Percentiles rank a stretch among this genome's conserved stretches.
Evolutionary conservation across 2,888 invertebrate species (phyloP).

Genomic region (Dichetophora obliterata): DNA sequence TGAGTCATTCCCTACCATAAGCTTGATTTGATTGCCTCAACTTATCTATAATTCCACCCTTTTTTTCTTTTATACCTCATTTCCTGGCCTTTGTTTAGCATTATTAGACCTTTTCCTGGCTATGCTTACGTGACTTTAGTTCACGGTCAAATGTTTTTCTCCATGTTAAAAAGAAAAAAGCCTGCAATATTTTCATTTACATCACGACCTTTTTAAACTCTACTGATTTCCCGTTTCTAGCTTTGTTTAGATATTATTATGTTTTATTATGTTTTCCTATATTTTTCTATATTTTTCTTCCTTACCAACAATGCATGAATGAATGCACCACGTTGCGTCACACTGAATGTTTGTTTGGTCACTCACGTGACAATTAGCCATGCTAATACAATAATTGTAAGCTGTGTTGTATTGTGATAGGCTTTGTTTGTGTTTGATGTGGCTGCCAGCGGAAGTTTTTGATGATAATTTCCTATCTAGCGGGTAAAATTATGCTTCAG

Average conservation of each 20-base stretch:
- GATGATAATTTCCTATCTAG: slow-evolving; percentile 27
- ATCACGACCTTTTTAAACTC: neutral
- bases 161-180: neutral
- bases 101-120: neutral
- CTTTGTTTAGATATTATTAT: neutral
- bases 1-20: too few species aligned
- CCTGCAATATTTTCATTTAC: neutral
- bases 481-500: neutral
- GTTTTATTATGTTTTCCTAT: neutral
- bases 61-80: neutral
- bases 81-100: neutral
- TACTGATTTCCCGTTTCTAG: neutral
- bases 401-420: neutral
- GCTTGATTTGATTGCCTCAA: too few species aligned
- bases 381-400: slow-evolving; percentile 10
- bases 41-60: neutral
- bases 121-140: neutral
- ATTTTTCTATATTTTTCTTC: neutral
- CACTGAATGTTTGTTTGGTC: neutral
- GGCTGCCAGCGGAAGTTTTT: slow-evolving; percentile 20
- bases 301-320: neutral
- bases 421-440: neutral
- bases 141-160: slow-evolving; percentile 1
- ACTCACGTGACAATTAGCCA: slow-evolving; percentile 17
- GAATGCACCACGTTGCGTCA: slow-evolving; percentile 4